These are phyloP conservation scores for Myiozetetes cayanensis DNA, from an alignment of 2,113 vertebrate species.

Conservation along the genomic window DNA sequence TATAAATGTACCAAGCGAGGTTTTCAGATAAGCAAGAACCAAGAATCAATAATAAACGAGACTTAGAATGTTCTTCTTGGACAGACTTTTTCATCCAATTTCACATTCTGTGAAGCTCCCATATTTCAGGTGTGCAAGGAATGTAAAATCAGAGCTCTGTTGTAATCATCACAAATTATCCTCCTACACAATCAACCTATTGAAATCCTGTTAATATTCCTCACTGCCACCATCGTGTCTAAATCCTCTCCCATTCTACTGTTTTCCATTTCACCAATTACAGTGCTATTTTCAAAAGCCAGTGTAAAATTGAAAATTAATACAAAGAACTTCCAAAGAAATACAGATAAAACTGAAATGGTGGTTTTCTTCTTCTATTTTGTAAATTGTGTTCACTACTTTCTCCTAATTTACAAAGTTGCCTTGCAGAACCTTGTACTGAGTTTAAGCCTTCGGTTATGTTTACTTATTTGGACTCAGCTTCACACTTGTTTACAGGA, in stretches of 20 bases:
- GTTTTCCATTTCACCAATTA: background rate
- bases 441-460: background rate
- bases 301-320: background rate
- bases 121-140: background rate
- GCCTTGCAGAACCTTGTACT: background rate
- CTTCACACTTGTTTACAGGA: background rate
- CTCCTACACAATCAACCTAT: background rate
- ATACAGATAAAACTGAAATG: background rate
- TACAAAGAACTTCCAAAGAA: background rate
- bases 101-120: background rate
- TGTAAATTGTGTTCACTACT: background rate
- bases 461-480: background rate
- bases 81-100: background rate
- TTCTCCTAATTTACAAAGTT: background rate
- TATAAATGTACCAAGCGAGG: background rate
- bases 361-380: background rate
- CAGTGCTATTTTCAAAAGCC: background rate
- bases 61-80: background rate
- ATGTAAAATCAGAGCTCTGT: background rate
- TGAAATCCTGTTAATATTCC: background rate
- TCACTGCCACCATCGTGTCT: accelerated
- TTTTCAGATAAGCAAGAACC: conserved; percentile 21
- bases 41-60: conserved; percentile 20
- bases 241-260: background rate
- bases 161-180: background rate